phyloP scores from a whole-genome alignment of 2,113 vertebrate genomes.

The Morone chrysops region DNA sequence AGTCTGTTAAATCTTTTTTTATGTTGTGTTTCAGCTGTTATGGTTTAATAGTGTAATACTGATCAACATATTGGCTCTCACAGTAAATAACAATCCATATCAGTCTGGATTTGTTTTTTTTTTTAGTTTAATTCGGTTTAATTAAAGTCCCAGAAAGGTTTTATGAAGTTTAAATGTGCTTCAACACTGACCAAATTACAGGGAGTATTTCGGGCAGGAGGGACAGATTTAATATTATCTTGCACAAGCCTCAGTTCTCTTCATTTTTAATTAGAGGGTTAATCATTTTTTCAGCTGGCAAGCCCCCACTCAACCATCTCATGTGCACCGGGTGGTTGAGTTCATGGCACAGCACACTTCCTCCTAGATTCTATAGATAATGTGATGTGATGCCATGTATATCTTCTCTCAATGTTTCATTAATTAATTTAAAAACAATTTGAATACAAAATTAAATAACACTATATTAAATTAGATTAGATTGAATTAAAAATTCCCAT shows the following conservation, averaged over 20 bases:
- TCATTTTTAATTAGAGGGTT: conserved; percentile 13
- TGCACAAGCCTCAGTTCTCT: background rate
- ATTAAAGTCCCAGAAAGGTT: background rate
- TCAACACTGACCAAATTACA: conserved; percentile 18
- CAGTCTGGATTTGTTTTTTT: conserved; percentile 1
- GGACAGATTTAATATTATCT: conserved; percentile 23
- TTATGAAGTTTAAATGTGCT: background rate
- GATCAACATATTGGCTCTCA: background rate
- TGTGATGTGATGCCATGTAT: background rate
- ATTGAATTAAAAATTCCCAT: background rate
- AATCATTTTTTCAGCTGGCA: conserved; percentile 20
- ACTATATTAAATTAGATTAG: background rate
- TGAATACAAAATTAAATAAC: background rate
- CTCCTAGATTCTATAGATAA: background rate
- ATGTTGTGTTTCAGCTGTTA: background rate
- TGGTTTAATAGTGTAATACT: background rate
- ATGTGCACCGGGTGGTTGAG: background rate
- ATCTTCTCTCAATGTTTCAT: background rate
- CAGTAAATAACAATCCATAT: no score
- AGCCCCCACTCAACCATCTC: conserved; percentile 3
- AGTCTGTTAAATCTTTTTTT: background rate
- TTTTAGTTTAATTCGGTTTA: background rate
- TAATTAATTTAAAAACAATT: background rate
- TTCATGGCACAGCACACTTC: background rate
- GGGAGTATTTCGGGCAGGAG: background rate